These are phyloP conservation scores for Megastigmus dorsalis DNA, from an alignment of 2,888 invertebrate genomes.

Conservation along the genomic window DNA sequence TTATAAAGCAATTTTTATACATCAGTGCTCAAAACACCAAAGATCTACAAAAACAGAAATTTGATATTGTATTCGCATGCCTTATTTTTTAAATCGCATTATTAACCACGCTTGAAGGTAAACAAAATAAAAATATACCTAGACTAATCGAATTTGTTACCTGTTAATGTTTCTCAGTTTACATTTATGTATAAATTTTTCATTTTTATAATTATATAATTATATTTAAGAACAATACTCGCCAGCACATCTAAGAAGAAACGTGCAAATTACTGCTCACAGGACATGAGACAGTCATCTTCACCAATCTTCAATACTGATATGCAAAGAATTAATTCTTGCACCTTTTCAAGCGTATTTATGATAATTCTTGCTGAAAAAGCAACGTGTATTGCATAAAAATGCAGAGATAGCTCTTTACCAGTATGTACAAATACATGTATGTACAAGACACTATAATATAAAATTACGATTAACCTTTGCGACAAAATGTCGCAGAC, in stretches of 20 bases:
- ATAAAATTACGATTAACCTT: slow-evolving; percentile 47
- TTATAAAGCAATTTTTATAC: not conserved
- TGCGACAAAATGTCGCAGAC: slow-evolving; percentile 27
- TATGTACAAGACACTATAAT: slow-evolving; percentile 60
- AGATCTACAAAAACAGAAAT: not conserved
- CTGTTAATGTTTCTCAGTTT: slow-evolving; percentile 19
- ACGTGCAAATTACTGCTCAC: slow-evolving; percentile 15
- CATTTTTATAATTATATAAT: slow-evolving; percentile 23
- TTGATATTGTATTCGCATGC: not conserved
- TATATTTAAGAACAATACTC: slow-evolving; percentile 35
- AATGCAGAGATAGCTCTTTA: slow-evolving; percentile 36
- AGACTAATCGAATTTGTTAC: slow-evolving; percentile 2
- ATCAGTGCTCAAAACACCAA: not conserved
- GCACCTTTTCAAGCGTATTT: not conserved
- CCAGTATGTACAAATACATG: slow-evolving; percentile 54
- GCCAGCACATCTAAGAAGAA: slow-evolving; percentile 22
- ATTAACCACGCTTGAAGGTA: too few relatives aligned
- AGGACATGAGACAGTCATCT: slow-evolving; percentile 15
- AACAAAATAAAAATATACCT: too few relatives aligned
- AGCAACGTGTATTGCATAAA: slow-evolving; percentile 8
- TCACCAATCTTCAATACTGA: slow-evolving; percentile 36
- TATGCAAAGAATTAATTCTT: slow-evolving; percentile 37
- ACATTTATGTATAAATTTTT: slow-evolving; percentile 30
- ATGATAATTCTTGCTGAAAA: not conserved
- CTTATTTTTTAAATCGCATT: slow-evolving; percentile 2